Evolutionary conservation across 1,140 invertebrate species (phyloP), one percentile per base, ranked within the genome.

Genomic region (Ganaspis sp.): DNA sequence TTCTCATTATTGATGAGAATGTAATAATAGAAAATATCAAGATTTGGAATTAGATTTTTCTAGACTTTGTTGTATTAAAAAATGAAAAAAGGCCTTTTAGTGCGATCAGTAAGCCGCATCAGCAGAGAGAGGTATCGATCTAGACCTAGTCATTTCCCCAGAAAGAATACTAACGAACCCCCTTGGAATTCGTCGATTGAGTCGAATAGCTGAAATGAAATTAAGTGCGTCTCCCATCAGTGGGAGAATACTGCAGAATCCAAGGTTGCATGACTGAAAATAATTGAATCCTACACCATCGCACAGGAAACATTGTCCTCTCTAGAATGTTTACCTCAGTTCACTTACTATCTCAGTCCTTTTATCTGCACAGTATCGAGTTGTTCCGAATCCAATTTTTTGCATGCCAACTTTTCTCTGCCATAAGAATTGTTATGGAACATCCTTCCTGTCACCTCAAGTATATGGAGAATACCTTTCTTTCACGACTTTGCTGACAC

Each of bases 271-370:
- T 21, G 23, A 64, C 58, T 64, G 58, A 64, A 64, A 64, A 64
- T 64, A 64, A 64, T 64, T 64, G 58, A 64, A 64, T 64, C 58
- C 58, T 64, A 64, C 58, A 64, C 58, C 26, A 64, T 29, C 58
- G 23, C 58, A 58, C n/a, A 49, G 58, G 21, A 15, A 64, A 29
- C 58, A 64, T 64, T 64, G 58, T 64, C 58, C 58, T 64, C 58
- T 15, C 1, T 11, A 64, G 58, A 64, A 64, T 29, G 26, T 64
- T 64, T 64, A 29, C 58, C 26, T 64, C 58, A 64, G 58, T 64
- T 26, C 23, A 64, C 58, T 64, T 29, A 64, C 58, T 29, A 11
- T 21, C 58, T 64, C 23, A 34, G 58, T 15, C 4, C 12, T 11
- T 29, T 5, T 15, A 12, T 64, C 58, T 64, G 11, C 11, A n/a